Percentiles rank a stretch among this genome's conserved stretches.
Conservation (phyloP, 2,797 vertebrate species). For the Coendou prehensilis region DNA sequence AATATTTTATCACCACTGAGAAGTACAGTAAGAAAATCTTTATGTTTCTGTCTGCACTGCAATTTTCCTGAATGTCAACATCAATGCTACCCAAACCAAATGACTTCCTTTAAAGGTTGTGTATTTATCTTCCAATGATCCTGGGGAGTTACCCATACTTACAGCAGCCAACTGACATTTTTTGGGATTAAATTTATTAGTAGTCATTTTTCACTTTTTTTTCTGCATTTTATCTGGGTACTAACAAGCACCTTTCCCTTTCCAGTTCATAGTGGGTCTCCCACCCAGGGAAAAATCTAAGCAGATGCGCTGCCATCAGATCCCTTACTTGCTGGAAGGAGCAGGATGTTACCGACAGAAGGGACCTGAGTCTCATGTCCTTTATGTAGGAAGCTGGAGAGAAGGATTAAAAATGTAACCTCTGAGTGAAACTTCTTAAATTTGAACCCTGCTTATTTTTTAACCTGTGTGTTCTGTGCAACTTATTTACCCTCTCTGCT, state of each 20-base stretch:
- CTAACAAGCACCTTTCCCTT: constrained; percentile 10
- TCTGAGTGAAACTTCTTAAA: neutral
- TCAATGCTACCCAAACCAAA: constrained; percentile 72
- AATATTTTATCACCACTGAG: constrained; percentile 83
- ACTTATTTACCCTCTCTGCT: constrained; percentile 40
- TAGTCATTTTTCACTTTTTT: constrained; percentile 68
- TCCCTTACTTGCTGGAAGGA: neutral
- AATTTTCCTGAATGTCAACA: constrained; percentile 83
- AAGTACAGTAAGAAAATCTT: constrained; percentile 70
- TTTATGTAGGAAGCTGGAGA: neutral
- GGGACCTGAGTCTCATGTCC: neutral
- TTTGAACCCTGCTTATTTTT: neutral
- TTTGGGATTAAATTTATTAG: constrained; percentile 73
- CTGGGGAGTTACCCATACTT: constrained; percentile 42
- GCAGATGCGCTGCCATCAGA: neutral
- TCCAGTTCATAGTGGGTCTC: neutral
- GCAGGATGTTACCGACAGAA: neutral
- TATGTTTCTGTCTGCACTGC: constrained; percentile 78
- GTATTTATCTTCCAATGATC: constrained; percentile 71
- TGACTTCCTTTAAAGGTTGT: constrained; percentile 72
- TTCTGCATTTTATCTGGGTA: constrained; percentile 58
- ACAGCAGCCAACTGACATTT: constrained; percentile 72
- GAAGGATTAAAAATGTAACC: neutral
- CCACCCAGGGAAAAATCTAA: neutral
- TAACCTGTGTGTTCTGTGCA: neutral